Evolutionary conservation across 2,888 invertebrate species (phyloP).

Genomic region (Encarsia formosa): DNA sequence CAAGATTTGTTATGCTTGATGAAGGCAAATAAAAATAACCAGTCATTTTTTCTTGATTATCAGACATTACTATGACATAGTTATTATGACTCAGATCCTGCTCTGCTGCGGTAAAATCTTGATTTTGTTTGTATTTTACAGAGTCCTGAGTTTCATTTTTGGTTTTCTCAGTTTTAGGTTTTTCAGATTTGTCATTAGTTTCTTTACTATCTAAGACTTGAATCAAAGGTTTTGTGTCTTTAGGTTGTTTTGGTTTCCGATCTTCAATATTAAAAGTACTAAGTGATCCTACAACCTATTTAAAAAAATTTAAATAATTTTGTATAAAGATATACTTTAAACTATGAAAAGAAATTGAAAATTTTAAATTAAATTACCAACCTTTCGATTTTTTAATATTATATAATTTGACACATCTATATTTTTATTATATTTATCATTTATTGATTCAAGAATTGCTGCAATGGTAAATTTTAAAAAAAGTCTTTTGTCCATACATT

Average conservation of each 20-base stretch:
- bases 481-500: slow-evolving; percentile 65
- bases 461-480: slow-evolving; percentile 78
- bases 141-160: background rate
- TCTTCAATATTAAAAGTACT: slow-evolving; percentile 73
- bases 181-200: slow-evolving; percentile 5
- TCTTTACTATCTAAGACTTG: slow-evolving; percentile 55
- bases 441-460: slow-evolving; percentile 73
- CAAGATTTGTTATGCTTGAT: slow-evolving; percentile 55
- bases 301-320: slow-evolving; percentile 3
- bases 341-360: slow-evolving; percentile 3
- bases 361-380: slow-evolving; percentile 20
- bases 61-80: slow-evolving; percentile 47
- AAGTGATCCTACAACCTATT: slow-evolving; percentile 63
- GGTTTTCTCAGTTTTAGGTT: slow-evolving; percentile 12
- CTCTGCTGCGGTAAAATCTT: background rate
- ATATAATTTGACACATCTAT: slow-evolving; percentile 64
- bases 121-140: background rate
- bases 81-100: slow-evolving; percentile 13
- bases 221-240: slow-evolving; percentile 55
- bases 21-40: slow-evolving; percentile 62
- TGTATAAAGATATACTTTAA: slow-evolving; percentile 1
- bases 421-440: slow-evolving; percentile 72
- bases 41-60: slow-evolving; percentile 56
- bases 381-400: slow-evolving; percentile 68
- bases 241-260: slow-evolving; percentile 58